A percentile compares a stretch with the other conserved stretches of the same genome.
These are phyloP conservation scores for Chromoteleia sp. DNA, from an alignment of 2,888 invertebrate species.

Conservation along the genomic window DNA sequence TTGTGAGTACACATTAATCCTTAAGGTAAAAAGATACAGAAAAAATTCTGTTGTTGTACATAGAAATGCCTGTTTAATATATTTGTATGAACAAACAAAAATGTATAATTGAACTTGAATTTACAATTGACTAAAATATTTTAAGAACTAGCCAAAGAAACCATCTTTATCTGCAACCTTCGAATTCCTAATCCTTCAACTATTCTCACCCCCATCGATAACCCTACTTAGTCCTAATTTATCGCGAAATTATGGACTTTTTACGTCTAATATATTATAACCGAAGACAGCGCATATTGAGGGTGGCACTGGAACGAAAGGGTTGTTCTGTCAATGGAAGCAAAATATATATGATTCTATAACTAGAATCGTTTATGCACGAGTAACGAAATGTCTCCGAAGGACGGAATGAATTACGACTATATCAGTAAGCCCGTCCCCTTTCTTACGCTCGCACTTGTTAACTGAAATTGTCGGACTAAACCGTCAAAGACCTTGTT, in stretches of 20 bases:
- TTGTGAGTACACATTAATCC: neutral
- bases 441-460: slow-evolving; percentile 19
- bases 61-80: too few relatives aligned
- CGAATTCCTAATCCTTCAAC: neutral
- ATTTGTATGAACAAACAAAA: too few relatives aligned
- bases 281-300: slow-evolving; percentile 40
- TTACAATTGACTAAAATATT: too few relatives aligned
- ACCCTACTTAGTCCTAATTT: slow-evolving; percentile 39
- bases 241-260: slow-evolving; percentile 47
- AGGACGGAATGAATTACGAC: slow-evolving; percentile 37
- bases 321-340: slow-evolving; percentile 50
- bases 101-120: too few relatives aligned
- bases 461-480: slow-evolving; percentile 17
- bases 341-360: slow-evolving; percentile 51
- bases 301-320: slow-evolving; percentile 41
- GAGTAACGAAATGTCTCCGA: slow-evolving; percentile 44
- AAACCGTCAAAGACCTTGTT: neutral
- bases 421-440: neutral
- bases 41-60: too few relatives aligned
- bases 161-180: neutral
- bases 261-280: slow-evolving; percentile 47
- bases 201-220: slow-evolving; percentile 16
- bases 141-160: too few relatives aligned
- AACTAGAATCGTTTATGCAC: slow-evolving; percentile 56
- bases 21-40: too few relatives aligned